Evolutionary conservation across 2,113 vertebrate genomes (phyloP).

Genomic region (Nestor notabilis): DNA sequence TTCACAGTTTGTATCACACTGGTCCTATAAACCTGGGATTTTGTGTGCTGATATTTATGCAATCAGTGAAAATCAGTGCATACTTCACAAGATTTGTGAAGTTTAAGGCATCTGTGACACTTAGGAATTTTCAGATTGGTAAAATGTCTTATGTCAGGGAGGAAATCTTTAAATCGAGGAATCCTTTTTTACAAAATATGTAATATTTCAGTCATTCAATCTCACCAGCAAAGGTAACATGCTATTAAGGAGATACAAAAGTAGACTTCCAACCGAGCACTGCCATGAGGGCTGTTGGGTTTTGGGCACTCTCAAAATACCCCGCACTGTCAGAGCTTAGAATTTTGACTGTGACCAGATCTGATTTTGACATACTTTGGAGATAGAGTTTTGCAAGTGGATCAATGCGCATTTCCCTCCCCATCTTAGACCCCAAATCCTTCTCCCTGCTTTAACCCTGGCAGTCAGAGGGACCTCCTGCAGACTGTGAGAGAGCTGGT

Average conservation of each 20-base stretch:
- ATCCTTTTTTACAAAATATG: neutral
- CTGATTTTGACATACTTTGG: neutral
- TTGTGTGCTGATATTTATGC: neutral
- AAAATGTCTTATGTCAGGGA: neutral
- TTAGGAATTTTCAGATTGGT: neutral
- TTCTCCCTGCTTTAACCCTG: neutral
- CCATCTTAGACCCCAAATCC: neutral
- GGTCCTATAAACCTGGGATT: neutral
- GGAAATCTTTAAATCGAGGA: neutral
- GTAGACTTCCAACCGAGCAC: neutral
- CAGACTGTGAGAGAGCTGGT: neutral
- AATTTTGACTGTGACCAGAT: neutral
- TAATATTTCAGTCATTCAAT: neutral
- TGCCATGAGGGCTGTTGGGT: neutral
- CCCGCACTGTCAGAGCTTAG: neutral
- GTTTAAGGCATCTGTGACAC: neutral
- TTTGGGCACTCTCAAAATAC: neutral
- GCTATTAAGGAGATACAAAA: neutral
- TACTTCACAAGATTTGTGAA: neutral
- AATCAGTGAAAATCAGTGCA: neutral
- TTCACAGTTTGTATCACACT: neutral
- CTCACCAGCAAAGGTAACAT: neutral
- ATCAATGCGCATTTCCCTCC: neutral
- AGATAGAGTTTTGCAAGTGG: neutral
- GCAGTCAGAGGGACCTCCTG: neutral